Evolutionary conservation across 1,140 invertebrate species (phyloP), one percentile per base, ranked within the genome.

Genomic region (Littorina saxatilis): DNA sequence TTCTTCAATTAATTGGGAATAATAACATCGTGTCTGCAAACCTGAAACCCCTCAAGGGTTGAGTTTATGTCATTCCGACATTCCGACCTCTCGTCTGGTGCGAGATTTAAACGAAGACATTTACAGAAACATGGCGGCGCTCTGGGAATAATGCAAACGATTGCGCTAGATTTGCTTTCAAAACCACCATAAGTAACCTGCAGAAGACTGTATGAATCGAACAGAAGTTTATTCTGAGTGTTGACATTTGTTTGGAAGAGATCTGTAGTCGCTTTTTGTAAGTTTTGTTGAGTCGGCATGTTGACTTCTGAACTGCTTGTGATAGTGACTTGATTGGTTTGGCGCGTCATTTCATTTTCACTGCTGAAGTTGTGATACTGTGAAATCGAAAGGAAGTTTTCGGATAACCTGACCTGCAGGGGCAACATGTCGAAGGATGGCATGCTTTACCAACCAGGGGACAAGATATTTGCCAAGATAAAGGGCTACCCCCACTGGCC

Each of bases 401-500:
- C 43, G 5, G 75, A 68, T 73, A 78, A 81, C 58, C 52, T 39
- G 17, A n/a, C n/a, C n/a, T n/a, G n/a, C n/a, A n/a, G n/a, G n/a
- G n/a, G n/a, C 35, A 78, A 32, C 55, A 78, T 78, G 76, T 78
- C 61, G 52, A 81, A 79, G 40, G 70, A 77, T 32, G 76, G 66
- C 43, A 79, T 77, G 27, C 83, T 94, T 86, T 98, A 96, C 91
- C 95, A 95, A 88, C 93, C 95, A 61, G 97, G 96, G 32, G 97
- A 98, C 91, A 96, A 97, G 91, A 96, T 98, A 79, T 98, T 98
- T 92, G 97, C 97, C 37, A 99, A 99, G 95, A 96, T 99, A 73
- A 96, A 97, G 93, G 98, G 98, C 85, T 98, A 98, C 93, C 97
- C 97, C 84, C 95, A 97, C 87, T 99, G 98, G 98, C 98, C 97